phyloP scores from a whole-genome alignment of 1,140 invertebrate genomes.

The Psix sp. region DNA sequence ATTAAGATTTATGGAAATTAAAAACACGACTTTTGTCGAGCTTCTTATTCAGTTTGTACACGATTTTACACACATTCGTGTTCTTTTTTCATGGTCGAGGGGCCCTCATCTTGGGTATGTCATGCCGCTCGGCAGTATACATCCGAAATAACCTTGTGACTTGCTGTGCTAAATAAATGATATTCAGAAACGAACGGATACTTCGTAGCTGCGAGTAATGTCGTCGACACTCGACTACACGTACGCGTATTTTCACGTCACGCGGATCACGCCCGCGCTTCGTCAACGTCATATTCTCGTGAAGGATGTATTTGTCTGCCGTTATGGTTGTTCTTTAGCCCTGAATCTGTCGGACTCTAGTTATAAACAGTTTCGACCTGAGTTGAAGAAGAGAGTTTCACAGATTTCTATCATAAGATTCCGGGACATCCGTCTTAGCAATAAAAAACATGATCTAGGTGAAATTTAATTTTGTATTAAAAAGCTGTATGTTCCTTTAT shows the following conservation, averaged over 20 bases:
- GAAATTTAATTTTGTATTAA: conserved; percentile 7
- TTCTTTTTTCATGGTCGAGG: conserved; percentile 9
- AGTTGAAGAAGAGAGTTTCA: conserved; percentile 16
- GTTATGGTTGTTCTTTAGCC: conserved; percentile 37
- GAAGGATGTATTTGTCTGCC: conserved; percentile 39
- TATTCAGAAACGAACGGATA: conserved; percentile 42
- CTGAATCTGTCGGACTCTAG: conserved; percentile 34
- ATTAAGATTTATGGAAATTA: no score
- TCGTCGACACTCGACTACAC: conserved; percentile 30
- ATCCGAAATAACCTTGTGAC: conserved; percentile 38
- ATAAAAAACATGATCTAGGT: conserved; percentile 23
- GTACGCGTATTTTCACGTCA: conserved; percentile 27
- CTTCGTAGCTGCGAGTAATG: conserved; percentile 45
- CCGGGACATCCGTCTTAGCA: conserved; percentile 25
- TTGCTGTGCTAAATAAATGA: conserved; percentile 48
- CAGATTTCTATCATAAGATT: conserved; percentile 44
- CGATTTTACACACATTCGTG: no score
- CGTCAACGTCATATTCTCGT: conserved; percentile 35
- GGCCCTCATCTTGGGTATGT: conserved; percentile 27
- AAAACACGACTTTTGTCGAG: no score
- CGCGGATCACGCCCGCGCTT: conserved; percentile 25
- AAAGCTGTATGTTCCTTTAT: no score
- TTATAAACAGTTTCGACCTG: conserved; percentile 34
- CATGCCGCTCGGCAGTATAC: conserved; percentile 27
- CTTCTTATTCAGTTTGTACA: no score